A percentile compares a stretch with the other conserved stretches of the same genome.
phyloP scores from a whole-genome alignment of 2,888 invertebrate species.

The Mesochorus sp. region DNA sequence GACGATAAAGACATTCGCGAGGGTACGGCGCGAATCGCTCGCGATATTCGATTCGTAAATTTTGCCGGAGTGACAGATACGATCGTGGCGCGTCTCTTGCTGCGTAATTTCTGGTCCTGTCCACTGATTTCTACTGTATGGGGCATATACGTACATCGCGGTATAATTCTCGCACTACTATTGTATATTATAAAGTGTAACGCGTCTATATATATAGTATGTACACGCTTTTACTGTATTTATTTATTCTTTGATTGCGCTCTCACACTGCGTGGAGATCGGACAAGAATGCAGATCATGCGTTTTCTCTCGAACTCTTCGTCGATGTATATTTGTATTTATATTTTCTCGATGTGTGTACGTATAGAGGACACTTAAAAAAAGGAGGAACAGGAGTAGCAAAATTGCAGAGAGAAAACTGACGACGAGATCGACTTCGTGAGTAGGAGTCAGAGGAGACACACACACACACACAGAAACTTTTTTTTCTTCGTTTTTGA shows the following conservation, averaged over 20 bases:
- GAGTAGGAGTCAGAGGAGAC: conserved; percentile 49
- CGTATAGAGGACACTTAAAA: background rate
- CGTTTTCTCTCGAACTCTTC: conserved; percentile 14
- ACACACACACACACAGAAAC: background rate
- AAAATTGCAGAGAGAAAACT: conserved; percentile 28
- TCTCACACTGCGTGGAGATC: conserved; percentile 18
- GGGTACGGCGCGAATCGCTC: conserved; percentile 66
- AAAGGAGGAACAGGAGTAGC: conserved; percentile 24
- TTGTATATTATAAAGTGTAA: conserved; percentile 37
- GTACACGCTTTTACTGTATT: conserved; percentile 9
- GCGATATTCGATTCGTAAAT: conserved; percentile 71
- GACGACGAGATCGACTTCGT: conserved; percentile 33
- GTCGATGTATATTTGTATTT: background rate
- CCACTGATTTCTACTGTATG: conserved; percentile 41
- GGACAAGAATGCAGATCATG: conserved; percentile 51
- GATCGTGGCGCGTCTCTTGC: conserved; percentile 66
- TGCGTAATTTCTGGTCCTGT: conserved; percentile 69
- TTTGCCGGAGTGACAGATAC: conserved; percentile 73
- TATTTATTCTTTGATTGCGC: conserved; percentile 47
- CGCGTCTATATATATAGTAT: conserved; percentile 3
- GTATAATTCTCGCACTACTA: conserved; percentile 34
- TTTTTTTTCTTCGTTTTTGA: background rate
- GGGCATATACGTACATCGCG: background rate
- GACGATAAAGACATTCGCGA: conserved; percentile 73
- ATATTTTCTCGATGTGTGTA: background rate